Base-by-base conservation (phyloP, 2,113 vertebrate species). In the Antechinus flavipes region DNA sequence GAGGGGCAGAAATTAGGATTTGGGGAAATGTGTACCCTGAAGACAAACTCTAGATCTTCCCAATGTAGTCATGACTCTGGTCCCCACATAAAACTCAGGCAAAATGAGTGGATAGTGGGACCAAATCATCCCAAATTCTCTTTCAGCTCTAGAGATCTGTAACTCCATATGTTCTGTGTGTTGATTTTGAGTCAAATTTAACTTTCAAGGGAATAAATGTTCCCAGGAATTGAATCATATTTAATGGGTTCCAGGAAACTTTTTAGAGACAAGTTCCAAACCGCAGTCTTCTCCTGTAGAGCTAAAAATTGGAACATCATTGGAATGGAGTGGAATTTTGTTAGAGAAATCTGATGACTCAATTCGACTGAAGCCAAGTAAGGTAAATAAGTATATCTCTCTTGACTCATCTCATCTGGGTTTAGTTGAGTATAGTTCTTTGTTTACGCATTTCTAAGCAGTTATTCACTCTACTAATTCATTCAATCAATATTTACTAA, bases 271-370 rank as follows among this genome's bases (percentile, higher is more conserved):
- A 35, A 3, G 54, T 93, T 93, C 24, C 8, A 96, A 94, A 92
- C 93, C 97, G 68, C 97, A 97, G 52, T 47, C 98, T 94, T 92
- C 97, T 92, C 42, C n/a, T 23, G 96, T 95, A 93, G 97, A 93
- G 0, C 50, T 93, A 94, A 98, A 98, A 93, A 97, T 97, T 0
- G 98, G 99, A 90, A 97, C 90, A 12, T 99, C 99, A 19, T 95
- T 96, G n/a, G 99, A 99, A 95, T 99, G 99, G 98, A 99, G 98
- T 8, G 98, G 99, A 0, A 95, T 97, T 93, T 97, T 98, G 84
- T 89, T 94, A 26, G 49, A 96, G 91, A 25, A 2, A 50, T 93
- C 90, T 47, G 95, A 55, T 52, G 97, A 98, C 89, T 61, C 91
- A 6, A 95, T 93, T 35, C 98, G 97, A 61, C 95, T 98, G 92